These are phyloP conservation scores for Thunnus thynnus DNA, from an alignment of 2,113 vertebrate genomes.

Conservation along the genomic window DNA sequence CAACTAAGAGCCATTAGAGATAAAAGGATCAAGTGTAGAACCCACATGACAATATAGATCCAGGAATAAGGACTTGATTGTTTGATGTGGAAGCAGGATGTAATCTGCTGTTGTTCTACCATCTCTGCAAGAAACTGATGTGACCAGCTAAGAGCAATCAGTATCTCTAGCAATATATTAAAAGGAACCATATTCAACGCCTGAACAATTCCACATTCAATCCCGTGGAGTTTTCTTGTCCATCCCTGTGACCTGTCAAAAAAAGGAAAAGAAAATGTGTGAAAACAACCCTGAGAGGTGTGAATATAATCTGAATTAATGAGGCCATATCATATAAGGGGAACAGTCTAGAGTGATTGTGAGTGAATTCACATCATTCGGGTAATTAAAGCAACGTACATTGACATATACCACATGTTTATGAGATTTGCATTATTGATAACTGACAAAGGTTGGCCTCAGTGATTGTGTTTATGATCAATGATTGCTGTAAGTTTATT, in stretches of 20 bases:
- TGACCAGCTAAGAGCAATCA: conserved; percentile 49
- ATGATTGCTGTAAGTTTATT: conserved; percentile 41
- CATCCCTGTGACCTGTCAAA: conserved; percentile 56
- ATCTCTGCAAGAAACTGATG: background rate
- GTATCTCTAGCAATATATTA: conserved; percentile 20
- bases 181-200: conserved; percentile 20
- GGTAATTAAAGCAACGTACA: conserved; percentile 78
- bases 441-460: conserved; percentile 54
- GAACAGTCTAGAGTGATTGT: conserved; percentile 62
- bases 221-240: conserved; percentile 38
- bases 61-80: background rate
- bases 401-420: conserved; percentile 76
- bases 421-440: conserved; percentile 51
- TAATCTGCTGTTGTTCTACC: background rate
- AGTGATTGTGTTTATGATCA: conserved; percentile 57
- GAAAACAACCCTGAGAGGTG: conserved; percentile 78
- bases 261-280: conserved; percentile 54
- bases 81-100: background rate
- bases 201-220: conserved; percentile 14
- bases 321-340: conserved; percentile 72
- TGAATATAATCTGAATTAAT: conserved; percentile 84
- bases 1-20: background rate
- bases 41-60: background rate
- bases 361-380: conserved; percentile 63
- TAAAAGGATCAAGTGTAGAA: background rate